These are phyloP conservation scores for Ephestia elutella DNA, from an alignment of 1,140 invertebrate genomes.

Conservation along the genomic window DNA sequence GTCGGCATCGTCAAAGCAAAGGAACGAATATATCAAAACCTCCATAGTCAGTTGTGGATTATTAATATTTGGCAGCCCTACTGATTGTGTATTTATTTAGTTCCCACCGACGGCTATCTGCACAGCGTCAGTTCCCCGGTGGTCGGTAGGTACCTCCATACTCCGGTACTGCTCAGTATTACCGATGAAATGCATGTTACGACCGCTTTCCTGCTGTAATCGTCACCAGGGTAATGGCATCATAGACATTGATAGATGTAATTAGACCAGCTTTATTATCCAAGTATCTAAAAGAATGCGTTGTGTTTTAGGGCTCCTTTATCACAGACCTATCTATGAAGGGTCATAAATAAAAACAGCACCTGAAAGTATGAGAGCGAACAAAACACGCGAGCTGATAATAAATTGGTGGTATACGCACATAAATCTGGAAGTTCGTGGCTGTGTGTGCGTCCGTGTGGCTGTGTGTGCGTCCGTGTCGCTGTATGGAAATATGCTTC, in stretches of 20 bases:
- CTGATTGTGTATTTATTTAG: not conserved
- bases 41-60: no score
- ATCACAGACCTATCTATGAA: not conserved
- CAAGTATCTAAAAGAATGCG: no score
- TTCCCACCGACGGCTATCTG: not conserved
- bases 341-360: not conserved
- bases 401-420: not conserved
- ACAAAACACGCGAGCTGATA: not conserved
- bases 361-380: not conserved
- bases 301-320: not conserved
- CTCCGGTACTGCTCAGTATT: not conserved
- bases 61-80: not conserved
- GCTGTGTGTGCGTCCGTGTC: not conserved
- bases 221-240: no score
- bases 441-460: not conserved
- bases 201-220: not conserved
- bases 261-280: no score
- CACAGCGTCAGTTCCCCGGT: not conserved
- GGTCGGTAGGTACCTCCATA: not conserved
- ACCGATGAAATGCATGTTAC: not conserved
- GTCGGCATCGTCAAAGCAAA: no score
- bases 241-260: no score
- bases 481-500: constrained; percentile 10
- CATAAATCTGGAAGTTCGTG: not conserved
- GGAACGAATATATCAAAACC: not conserved